phyloP scores from a whole-genome alignment of 2,113 vertebrate species.

The Phodopus roborovskii region DNA sequence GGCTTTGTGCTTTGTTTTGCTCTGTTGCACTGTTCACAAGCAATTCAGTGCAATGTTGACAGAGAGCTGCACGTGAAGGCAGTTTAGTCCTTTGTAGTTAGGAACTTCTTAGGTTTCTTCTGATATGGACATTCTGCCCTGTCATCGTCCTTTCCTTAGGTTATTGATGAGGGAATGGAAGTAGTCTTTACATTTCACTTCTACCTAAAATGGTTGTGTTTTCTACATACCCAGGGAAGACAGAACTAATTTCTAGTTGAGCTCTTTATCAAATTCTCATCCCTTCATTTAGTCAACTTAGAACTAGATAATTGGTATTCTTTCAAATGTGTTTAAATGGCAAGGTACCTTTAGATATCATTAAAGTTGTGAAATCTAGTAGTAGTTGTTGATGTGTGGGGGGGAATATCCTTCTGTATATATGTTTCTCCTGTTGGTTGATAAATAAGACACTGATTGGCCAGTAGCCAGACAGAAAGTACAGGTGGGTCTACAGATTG shows the following conservation, averaged over 20 bases:
- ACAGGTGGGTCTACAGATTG: too few species aligned
- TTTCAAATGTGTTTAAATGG: neutral
- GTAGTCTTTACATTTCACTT: neutral
- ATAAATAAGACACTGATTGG: too few species aligned
- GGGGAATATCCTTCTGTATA: too few species aligned
- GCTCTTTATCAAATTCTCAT: neutral
- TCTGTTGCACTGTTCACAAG: neutral
- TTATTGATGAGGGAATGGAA: neutral
- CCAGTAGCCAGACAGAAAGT: too few species aligned
- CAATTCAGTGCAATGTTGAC: neutral
- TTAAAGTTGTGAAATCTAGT: conserved; percentile 17
- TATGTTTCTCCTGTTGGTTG: too few species aligned
- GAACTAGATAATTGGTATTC: neutral
- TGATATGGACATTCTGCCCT: neutral
- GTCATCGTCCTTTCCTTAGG: neutral
- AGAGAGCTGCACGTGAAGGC: neutral
- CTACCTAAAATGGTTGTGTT: neutral
- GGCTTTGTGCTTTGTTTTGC: neutral
- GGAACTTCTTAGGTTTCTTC: neutral
- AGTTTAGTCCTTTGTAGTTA: neutral
- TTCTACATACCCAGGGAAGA: neutral
- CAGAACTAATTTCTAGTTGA: neutral
- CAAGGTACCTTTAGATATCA: neutral
- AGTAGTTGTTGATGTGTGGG: too few species aligned
- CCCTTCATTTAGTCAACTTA: neutral